Conservation (phyloP, 2,888 invertebrate genomes). For the Ceraclea dissimilis region DNA sequence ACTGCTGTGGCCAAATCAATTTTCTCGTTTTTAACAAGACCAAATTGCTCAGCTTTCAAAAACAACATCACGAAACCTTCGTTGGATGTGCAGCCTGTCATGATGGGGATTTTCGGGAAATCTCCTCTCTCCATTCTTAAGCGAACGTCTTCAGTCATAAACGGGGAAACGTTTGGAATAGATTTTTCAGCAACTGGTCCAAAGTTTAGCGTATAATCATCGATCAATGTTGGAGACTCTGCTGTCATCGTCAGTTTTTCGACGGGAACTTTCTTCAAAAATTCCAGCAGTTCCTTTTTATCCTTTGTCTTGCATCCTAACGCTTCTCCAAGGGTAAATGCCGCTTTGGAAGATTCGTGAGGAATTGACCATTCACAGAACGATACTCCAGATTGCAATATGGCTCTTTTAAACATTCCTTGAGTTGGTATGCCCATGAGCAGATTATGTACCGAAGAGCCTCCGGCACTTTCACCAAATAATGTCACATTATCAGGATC, state of each 20-base stretch:
- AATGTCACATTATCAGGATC: constrained; percentile 15
- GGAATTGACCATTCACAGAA: neutral
- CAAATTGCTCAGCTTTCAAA: neutral
- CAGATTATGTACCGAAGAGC: constrained; percentile 12
- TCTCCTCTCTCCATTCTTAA: neutral
- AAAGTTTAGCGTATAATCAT: neutral
- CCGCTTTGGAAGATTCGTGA: neutral
- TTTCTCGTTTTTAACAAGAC: neutral
- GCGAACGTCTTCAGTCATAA: neutral
- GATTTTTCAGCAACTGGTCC: constrained; percentile 2
- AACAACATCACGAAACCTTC: constrained; percentile 12
- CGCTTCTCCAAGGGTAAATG: neutral
- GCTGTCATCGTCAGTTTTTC: neutral
- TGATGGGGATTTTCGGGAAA: constrained; percentile 7
- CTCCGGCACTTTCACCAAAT: constrained; percentile 21
- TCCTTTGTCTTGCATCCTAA: neutral
- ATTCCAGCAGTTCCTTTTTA: neutral
- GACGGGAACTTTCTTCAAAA: neutral
- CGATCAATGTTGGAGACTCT: neutral
- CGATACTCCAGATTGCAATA: constrained; percentile 13
- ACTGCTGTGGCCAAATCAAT: constrained; percentile 5
- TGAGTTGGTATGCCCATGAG: constrained; percentile 5
- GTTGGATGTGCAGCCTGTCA: constrained; percentile 11
- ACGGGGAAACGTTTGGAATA: neutral
- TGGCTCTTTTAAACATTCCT: constrained; percentile 13